phyloP scores from a whole-genome alignment of 2,113 vertebrate genomes.

The Cyphotilapia sp. region DNA sequence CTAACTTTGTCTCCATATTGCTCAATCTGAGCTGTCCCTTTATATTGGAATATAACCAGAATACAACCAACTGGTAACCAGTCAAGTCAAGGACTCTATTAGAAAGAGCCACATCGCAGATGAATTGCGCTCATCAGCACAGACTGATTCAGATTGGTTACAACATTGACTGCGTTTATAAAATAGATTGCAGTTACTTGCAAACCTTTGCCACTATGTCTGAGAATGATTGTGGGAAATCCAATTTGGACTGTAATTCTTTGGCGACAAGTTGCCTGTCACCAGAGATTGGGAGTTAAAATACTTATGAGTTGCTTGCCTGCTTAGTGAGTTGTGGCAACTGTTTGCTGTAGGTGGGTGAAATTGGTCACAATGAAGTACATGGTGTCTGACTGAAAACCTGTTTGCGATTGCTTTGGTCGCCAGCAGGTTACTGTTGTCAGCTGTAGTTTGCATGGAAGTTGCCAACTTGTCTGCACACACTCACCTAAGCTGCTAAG shows the following conservation, averaged over 20 bases:
- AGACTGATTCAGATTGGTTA: not conserved
- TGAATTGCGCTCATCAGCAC: not conserved
- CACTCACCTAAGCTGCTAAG: not conserved
- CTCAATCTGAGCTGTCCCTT: not conserved
- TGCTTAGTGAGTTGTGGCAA: not conserved
- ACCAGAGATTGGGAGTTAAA: not conserved
- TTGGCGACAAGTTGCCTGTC: not conserved
- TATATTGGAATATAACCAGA: not conserved
- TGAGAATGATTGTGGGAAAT: not conserved
- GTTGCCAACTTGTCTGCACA: not conserved
- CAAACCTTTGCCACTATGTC: not conserved
- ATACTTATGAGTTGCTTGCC: not conserved
- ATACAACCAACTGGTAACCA: not conserved
- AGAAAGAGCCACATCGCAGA: not conserved
- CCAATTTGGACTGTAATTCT: not conserved
- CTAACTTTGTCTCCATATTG: not conserved
- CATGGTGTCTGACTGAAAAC: not conserved
- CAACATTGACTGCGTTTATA: not conserved
- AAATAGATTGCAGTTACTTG: not conserved
- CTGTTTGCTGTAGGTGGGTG: not conserved
- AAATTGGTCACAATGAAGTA: not conserved
- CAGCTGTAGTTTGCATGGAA: not conserved
- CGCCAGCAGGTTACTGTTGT: not conserved
- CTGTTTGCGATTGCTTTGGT: not conserved
- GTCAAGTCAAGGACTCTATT: not conserved